phyloP scores from a whole-genome alignment of 2,797 vertebrate genomes.

The Melanotaenia parkinsoni region DNA sequence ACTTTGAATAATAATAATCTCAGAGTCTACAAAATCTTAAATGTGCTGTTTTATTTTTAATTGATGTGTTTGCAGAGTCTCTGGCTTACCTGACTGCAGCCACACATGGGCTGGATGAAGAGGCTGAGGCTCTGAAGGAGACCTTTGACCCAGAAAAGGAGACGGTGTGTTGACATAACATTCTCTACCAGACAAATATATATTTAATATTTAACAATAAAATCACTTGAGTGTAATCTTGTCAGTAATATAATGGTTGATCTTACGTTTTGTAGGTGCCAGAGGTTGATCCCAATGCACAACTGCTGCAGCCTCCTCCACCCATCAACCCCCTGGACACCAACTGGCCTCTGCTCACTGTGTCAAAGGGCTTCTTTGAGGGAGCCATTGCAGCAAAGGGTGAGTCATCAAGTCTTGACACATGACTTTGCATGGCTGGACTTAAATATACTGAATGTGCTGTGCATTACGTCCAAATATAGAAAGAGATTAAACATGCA shows the following conservation, averaged over 20 bases:
- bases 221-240: neutral
- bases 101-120: slow-evolving; percentile 94
- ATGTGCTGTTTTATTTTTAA: neutral
- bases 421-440: neutral
- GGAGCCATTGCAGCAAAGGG: slow-evolving; percentile 92
- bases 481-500: neutral
- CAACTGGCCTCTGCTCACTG: slow-evolving; percentile 95
- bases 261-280: slow-evolving; percentile 84
- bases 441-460: neutral
- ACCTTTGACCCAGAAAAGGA: slow-evolving; percentile 96
- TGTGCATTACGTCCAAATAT: neutral
- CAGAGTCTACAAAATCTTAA: neutral
- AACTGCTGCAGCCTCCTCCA: slow-evolving; percentile 92
- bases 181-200: neutral
- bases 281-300: slow-evolving; percentile 90
- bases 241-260: neutral
- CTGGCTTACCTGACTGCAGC: slow-evolving; percentile 96
- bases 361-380: slow-evolving; percentile 97
- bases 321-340: slow-evolving; percentile 97
- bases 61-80: slow-evolving; percentile 84
- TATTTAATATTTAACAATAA: neutral
- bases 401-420: slow-evolving; percentile 50
- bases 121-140: slow-evolving; percentile 92
- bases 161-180: slow-evolving; percentile 80
- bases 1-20: neutral